phyloP scores from a whole-genome alignment of 2,797 vertebrate species.

The Lemur catta region DNA sequence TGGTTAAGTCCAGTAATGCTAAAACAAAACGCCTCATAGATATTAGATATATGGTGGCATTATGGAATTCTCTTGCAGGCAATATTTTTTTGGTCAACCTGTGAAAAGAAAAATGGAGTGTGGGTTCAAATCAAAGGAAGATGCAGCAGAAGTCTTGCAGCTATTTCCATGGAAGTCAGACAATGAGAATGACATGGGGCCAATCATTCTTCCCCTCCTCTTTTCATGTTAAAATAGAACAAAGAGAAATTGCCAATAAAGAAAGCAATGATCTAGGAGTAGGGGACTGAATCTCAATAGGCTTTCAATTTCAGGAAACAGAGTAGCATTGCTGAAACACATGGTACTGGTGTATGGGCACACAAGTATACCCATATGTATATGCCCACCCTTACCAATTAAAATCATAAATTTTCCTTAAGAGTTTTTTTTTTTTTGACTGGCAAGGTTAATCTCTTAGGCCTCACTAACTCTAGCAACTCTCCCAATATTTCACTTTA shows the following conservation, averaged over 20 bases:
- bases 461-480: neutral
- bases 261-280: conserved; percentile 74
- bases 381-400: conserved; percentile 18
- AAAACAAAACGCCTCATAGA: conserved; percentile 83
- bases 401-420: conserved; percentile 55
- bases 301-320: conserved; percentile 78
- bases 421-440: conserved; percentile 59
- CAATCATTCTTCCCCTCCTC: conserved; percentile 70
- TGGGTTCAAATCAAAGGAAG: conserved; percentile 81
- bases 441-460: conserved; percentile 44
- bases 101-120: conserved; percentile 83
- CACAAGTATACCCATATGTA: neutral
- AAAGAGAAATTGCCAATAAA: conserved; percentile 81
- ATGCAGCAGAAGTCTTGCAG: conserved; percentile 75
- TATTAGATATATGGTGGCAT: conserved; percentile 83
- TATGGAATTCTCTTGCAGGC: conserved; percentile 82
- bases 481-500: conserved; percentile 64
- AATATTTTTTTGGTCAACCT: conserved; percentile 81
- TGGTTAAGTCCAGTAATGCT: conserved; percentile 82
- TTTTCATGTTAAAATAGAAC: conserved; percentile 80
- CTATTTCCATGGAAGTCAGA: conserved; percentile 81
- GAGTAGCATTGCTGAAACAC: conserved; percentile 62
- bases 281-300: conserved; percentile 70
- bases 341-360: neutral
- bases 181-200: conserved; percentile 79